phyloP scores from a whole-genome alignment of 1,140 invertebrate genomes.

The Matsumurasca onukii region DNA sequence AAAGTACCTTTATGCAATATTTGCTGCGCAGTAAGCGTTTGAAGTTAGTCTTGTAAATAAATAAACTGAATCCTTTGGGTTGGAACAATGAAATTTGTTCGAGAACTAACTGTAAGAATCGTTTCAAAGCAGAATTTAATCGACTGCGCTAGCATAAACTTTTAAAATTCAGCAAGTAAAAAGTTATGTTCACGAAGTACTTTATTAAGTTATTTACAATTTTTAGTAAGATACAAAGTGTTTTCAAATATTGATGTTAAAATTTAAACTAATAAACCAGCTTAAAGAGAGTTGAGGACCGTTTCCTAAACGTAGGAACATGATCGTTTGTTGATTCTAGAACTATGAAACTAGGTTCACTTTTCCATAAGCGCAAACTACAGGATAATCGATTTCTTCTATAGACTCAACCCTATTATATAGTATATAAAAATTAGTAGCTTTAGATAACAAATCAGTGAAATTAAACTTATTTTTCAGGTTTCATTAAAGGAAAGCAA shows the following conservation, averaged over 20 bases:
- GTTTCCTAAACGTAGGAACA: no score
- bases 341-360: no score
- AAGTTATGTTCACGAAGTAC: neutral
- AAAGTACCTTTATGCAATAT: neutral
- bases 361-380: no score
- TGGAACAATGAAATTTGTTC: neutral
- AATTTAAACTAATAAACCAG: neutral
- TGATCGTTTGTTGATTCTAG: no score
- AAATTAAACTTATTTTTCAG: no score
- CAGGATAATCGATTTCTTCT: no score
- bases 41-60: neutral
- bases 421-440: no score
- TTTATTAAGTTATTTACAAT: neutral
- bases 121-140: neutral
- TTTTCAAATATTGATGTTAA: neutral
- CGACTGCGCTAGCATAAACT: neutral
- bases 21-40: neutral
- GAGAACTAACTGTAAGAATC: neutral
- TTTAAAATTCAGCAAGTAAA: neutral
- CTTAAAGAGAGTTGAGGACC: no score
- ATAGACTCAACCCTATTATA: no score
- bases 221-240: neutral
- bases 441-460: no score
- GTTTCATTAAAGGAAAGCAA: no score
- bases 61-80: neutral